Base-by-base conservation (phyloP, 2,888 invertebrate species). In the Nomada hirtipes region DNA sequence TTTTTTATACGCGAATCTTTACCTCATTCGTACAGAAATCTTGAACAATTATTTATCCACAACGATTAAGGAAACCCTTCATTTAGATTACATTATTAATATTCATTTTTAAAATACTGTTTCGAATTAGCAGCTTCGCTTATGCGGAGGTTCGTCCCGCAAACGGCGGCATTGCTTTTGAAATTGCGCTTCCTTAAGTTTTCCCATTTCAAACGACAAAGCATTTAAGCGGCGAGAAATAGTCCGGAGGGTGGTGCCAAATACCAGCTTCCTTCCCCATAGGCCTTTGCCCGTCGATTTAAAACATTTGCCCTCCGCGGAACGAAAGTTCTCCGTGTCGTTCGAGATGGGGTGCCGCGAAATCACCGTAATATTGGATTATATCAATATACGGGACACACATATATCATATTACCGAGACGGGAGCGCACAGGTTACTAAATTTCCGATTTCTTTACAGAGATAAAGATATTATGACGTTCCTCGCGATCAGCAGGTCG, bases 331-430 rank as follows among this genome's bases (percentile, higher is more conserved):
- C 79, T 76, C 15, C 73, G 79, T 83, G 83, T 79, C 76, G 73
- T 60, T 72, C 44, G 44, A 63, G 69, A 44, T 52, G 44, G 83
- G 83, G 84, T 71, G 84, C 72, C 78, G 63, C 75, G 75, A 57
- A 73, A 84, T 84, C 84, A 61, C 81, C 85, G 84, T 76, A 85
- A 84, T 84, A 85, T 85, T 80, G 81, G 84, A 85, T 85, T 84
- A 84, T 84, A 84, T 85, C 81, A 65, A 85, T 85, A 84, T 85
- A 78, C 77, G 67, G 69, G 69, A 26, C 69, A 64, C 60, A 59
- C 72, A 53, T 84, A 79, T 83, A 83, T 83, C 76, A 84, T 76
- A 76, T 52, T 36, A 60, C 72, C 23, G 36, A 13, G 18, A 60
- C 53, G 44, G 29, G 55, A 59, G 50, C 55, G 29, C 52, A 18